Evolutionary conservation across 2,113 vertebrate genomes (phyloP).

Genomic region (Seriola rivoliana): DNA sequence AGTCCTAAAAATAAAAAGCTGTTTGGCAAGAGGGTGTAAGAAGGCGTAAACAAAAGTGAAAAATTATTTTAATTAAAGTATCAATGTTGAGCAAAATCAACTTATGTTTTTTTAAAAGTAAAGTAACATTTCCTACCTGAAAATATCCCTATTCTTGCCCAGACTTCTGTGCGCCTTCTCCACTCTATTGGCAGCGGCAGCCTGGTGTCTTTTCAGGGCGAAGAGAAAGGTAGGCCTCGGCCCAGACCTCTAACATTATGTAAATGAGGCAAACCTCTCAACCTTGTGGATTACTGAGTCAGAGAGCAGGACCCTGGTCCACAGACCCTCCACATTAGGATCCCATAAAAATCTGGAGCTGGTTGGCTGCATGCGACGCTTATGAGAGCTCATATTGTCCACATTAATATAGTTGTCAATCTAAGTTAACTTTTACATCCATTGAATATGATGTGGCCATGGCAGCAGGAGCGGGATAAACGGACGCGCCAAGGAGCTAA

Average conservation of each 20-base stretch:
- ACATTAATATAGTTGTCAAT: constrained; percentile 39
- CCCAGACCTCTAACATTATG: constrained; percentile 85
- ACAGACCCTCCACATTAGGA: constrained; percentile 79
- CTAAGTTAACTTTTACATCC: constrained; percentile 40
- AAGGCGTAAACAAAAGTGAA: neutral
- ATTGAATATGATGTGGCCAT: constrained; percentile 22
- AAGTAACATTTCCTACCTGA: constrained; percentile 33
- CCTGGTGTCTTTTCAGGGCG: constrained; percentile 57
- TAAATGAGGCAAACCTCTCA: constrained; percentile 88
- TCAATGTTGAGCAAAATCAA: neutral
- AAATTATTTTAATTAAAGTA: neutral
- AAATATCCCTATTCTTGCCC: constrained; percentile 22
- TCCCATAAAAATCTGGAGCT: constrained; percentile 75
- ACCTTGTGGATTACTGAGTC: constrained; percentile 87
- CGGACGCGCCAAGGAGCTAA: constrained; percentile 32
- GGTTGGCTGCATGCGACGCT: constrained; percentile 63
- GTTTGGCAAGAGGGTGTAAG: neutral
- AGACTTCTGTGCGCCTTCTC: constrained; percentile 44
- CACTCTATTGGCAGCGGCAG: constrained; percentile 35
- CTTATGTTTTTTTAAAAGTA: neutral
- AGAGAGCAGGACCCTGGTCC: constrained; percentile 87
- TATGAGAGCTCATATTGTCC: constrained; percentile 48
- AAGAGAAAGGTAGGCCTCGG: constrained; percentile 79
- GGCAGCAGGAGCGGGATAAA: constrained; percentile 12
- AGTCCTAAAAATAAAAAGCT: constrained; percentile 1